Percentiles rank a stretch among this genome's conserved stretches.
Evolutionary conservation across 1,140 invertebrate species (phyloP).

Genomic region (Probaryconus sp.): DNA sequence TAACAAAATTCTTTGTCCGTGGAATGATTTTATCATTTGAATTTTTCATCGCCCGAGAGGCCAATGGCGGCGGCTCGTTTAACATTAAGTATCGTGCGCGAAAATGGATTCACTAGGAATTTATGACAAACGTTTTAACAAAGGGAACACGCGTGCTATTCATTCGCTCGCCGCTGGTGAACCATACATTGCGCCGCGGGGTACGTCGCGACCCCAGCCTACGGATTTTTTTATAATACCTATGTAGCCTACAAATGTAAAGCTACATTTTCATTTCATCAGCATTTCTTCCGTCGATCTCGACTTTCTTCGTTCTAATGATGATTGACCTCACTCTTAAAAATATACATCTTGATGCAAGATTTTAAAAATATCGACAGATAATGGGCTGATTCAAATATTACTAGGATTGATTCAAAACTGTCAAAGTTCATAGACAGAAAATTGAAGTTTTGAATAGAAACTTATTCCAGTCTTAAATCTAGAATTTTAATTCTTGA

Average conservation of each 20-base stretch:
- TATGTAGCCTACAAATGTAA: slow-evolving; percentile 47
- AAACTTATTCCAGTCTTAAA: too few species aligned
- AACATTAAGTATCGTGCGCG: slow-evolving; percentile 55
- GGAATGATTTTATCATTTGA: slow-evolving; percentile 50
- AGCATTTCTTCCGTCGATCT: slow-evolving; percentile 23
- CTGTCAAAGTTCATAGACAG: too few species aligned
- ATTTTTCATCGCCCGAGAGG: slow-evolving; percentile 41
- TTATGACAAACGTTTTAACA: slow-evolving; percentile 63
- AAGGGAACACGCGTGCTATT: slow-evolving; percentile 61
- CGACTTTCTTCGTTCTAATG: background rate
- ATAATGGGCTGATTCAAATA: too few species aligned
- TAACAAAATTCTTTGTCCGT: slow-evolving; percentile 19
- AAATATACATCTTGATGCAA: too few species aligned
- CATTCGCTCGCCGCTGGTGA: slow-evolving; percentile 54
- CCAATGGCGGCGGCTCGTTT: slow-evolving; percentile 44
- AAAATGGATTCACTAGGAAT: slow-evolving; percentile 61
- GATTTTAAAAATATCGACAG: too few species aligned
- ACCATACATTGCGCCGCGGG: slow-evolving; percentile 56
- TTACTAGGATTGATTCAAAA: too few species aligned
- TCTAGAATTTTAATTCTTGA: too few species aligned
- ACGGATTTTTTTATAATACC: slow-evolving; percentile 49
- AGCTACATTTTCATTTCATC: slow-evolving; percentile 55
- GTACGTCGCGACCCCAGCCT: slow-evolving; percentile 50
- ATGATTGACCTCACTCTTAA: too few species aligned
- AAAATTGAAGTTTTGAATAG: too few species aligned